phyloP scores from a whole-genome alignment of 1,140 invertebrate species.

The Penaeus chinensis region DNA sequence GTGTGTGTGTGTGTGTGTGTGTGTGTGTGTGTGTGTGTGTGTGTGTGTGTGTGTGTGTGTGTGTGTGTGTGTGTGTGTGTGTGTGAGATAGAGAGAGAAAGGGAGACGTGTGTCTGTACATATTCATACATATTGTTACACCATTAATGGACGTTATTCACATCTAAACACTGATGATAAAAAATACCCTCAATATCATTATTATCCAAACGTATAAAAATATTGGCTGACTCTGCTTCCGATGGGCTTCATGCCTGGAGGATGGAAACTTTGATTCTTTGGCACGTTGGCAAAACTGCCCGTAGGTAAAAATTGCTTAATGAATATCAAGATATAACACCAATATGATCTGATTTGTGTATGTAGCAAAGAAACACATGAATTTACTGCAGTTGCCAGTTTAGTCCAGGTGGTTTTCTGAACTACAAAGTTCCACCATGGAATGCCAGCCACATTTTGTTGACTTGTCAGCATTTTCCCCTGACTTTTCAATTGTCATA shows the following conservation, averaged over 20 bases:
- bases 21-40: constrained; percentile 18
- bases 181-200: constrained; percentile 46
- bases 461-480: no score
- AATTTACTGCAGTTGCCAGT: no score
- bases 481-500: no score
- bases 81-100: neutral
- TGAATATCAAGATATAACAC: constrained; percentile 19
- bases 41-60: constrained; percentile 7
- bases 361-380: neutral
- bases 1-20: neutral
- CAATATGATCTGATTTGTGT: neutral
- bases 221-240: constrained; percentile 51
- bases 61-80: constrained; percentile 5
- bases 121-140: constrained; percentile 18
- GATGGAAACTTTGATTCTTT: constrained; percentile 52
- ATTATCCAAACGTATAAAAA: constrained; percentile 56
- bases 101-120: constrained; percentile 13
- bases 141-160: constrained; percentile 33
- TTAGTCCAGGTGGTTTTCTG: no score
- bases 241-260: constrained; percentile 31
- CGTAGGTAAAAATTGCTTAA: constrained; percentile 31
- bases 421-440: no score
- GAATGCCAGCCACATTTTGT: no score
- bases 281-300: constrained; percentile 43
- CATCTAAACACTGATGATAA: constrained; percentile 45